phyloP scores from a whole-genome alignment of 2,797 vertebrate species.

The Cossypha heuglini region DNA sequence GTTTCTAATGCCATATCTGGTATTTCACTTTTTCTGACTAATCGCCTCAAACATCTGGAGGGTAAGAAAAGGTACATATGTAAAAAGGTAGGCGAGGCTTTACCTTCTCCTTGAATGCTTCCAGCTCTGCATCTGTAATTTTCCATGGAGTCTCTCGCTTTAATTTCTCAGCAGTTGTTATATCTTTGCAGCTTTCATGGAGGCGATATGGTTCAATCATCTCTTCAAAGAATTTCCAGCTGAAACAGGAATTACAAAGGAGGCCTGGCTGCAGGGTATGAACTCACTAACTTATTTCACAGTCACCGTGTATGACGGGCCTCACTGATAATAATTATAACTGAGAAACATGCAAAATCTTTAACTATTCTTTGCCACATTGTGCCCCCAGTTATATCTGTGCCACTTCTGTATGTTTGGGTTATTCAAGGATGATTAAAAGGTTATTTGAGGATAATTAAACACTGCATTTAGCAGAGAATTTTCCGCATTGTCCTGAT shows the following conservation, averaged over 20 bases:
- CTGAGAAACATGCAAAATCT: constrained; percentile 49
- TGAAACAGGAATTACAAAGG: constrained; percentile 77
- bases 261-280: constrained; percentile 63
- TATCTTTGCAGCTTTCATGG: constrained; percentile 85
- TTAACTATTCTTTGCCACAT: constrained; percentile 11
- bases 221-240: constrained; percentile 91
- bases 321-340: constrained; percentile 26
- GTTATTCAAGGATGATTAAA: not conserved
- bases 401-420: not conserved
- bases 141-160: constrained; percentile 88
- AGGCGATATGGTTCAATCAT: constrained; percentile 95
- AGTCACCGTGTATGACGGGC: constrained; percentile 8
- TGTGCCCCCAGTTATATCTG: not conserved
- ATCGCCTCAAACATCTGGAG: not conserved
- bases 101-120: constrained; percentile 93
- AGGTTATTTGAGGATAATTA: constrained; percentile 10
- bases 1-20: not conserved
- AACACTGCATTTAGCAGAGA: not conserved
- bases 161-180: constrained; percentile 83
- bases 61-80: not conserved
- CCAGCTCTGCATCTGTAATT: constrained; percentile 92
- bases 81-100: constrained; percentile 23
- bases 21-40: constrained; percentile 11
- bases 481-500: not conserved
- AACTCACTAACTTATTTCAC: constrained; percentile 60